Evolutionary conservation across 2,797 vertebrate genomes (phyloP).

Genomic region (Gouania willdenowi): DNA sequence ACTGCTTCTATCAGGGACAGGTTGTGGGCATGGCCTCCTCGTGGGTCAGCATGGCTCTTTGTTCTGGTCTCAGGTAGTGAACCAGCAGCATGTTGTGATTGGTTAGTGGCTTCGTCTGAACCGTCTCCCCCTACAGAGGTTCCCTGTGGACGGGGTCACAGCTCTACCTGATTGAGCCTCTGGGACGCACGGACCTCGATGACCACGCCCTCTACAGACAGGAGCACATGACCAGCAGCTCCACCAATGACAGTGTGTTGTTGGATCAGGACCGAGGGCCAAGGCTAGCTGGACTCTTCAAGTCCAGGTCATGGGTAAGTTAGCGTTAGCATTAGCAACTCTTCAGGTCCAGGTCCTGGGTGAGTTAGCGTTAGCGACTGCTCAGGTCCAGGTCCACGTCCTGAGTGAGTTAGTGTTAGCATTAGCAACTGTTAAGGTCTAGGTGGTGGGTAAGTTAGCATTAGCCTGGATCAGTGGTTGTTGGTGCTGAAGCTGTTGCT

Average conservation of each 20-base stretch:
- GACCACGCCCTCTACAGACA: constrained; percentile 79
- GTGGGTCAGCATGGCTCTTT: constrained; percentile 81
- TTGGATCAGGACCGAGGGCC: constrained; percentile 24
- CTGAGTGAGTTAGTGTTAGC: no score
- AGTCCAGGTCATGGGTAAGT: constrained; percentile 73
- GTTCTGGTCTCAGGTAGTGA: constrained; percentile 82
- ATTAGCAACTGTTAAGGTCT: no score
- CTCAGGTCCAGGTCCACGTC: no score
- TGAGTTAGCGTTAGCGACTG: no score
- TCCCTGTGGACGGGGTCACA: constrained; percentile 70
- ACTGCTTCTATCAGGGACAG: constrained; percentile 87
- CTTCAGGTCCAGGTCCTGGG: constrained; percentile 19
- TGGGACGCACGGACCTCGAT: constrained; percentile 46
- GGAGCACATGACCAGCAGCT: constrained; percentile 63
- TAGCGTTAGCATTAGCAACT: no score
- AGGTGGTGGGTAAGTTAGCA: no score
- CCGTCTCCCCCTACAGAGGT: constrained; percentile 82
- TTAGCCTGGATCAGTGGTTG: no score
- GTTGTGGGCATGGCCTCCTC: constrained; percentile 75
- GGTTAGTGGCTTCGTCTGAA: no score
- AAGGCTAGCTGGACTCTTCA: constrained; percentile 64
- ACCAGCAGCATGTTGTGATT: no score
- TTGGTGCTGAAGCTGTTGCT: no score
- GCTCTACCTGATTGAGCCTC: constrained; percentile 84
- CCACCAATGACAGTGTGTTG: constrained; percentile 18